A percentile compares a stretch with the other conserved stretches of the same genome.
Conservation (phyloP, 2,113 vertebrate genomes). For the Brachyhypopomus occidentalis region DNA sequence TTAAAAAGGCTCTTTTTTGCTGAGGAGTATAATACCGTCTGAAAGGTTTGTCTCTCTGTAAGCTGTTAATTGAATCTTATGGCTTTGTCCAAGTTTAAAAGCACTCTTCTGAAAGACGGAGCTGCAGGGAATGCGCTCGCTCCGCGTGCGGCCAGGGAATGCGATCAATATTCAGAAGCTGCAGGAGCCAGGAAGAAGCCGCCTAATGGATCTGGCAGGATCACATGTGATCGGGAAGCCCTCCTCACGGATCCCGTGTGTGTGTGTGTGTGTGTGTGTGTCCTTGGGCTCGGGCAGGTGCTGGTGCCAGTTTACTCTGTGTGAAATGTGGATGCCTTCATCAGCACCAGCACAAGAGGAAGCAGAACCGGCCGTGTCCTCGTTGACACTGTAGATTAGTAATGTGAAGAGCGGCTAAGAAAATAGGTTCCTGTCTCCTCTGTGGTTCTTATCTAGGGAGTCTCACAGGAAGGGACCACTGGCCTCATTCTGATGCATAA, state of each 20-base stretch:
- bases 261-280: too few relatives aligned
- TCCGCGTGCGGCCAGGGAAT: background rate
- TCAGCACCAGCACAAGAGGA: too few relatives aligned
- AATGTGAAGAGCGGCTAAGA: background rate
- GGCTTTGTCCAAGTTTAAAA: constrained; percentile 22
- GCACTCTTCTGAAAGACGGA: constrained; percentile 27
- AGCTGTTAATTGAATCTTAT: constrained; percentile 33
- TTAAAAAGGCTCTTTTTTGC: background rate
- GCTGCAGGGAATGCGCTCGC: background rate
- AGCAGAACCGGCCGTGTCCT: too few relatives aligned
- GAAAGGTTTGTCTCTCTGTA: constrained; percentile 28
- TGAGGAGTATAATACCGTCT: constrained; percentile 1
- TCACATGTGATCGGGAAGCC: background rate
- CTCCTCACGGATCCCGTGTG: background rate
- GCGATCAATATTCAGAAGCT: constrained; percentile 11
- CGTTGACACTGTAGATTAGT: too few relatives aligned
- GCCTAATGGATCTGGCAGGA: background rate
- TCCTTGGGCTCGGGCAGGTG: too few relatives aligned
- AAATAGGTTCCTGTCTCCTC: constrained; percentile 15
- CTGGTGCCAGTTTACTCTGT: too few relatives aligned
- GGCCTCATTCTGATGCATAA: constrained; percentile 28
- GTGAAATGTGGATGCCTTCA: too few relatives aligned
- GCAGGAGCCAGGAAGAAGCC: background rate
- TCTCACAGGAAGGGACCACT: constrained; percentile 11
- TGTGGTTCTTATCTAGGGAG: background rate